Base-by-base conservation (phyloP, 2,113 vertebrate genomes). In the Burhinus bistriatus region DNA sequence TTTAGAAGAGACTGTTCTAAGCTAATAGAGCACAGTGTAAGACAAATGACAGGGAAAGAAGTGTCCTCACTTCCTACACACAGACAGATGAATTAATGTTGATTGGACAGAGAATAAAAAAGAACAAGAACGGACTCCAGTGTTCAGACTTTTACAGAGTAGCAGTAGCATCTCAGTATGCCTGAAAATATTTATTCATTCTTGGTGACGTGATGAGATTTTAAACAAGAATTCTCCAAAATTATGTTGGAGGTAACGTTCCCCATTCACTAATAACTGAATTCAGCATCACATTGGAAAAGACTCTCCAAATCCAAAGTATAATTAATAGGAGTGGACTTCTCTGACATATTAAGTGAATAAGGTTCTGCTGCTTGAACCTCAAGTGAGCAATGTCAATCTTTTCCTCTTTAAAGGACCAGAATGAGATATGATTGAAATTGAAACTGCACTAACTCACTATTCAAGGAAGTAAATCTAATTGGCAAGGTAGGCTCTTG, bases 61-160 rank as follows among this genome's bases (percentile, higher is more conserved):
- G 51, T 34, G 85, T 38, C 84, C 61, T 93, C 72, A 93, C 84
- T 88, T 92, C 82, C 91, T 81, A 95, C 93, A 59, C 57, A 71
- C 10, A 45, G 81, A 72, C 66, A 95, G 81, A 75, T 86, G 65
- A 95, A 77, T 73, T 83, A 27, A 54, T 66, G 23, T 75, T 87
- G 58, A 82, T 78, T 90, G 87, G 77, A 75, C 38, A 82, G 72
- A 79, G 36, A 80, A 77, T 54, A 66, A 83, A 87, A 95, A 65
- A 62, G 15, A 83, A 68, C 25, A 79, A 64, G 40, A 89, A 84
- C 9, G 15, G 47, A 94, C 83, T 86, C 45, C 78, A 95, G n/a
- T 11, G 15, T n/a, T 77, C 87, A 86, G 82, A 57, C 44, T 66
- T 82, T 12, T 36, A 91, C 15, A 62, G 40, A 83, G 32, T 5